Base-by-base conservation (phyloP, 2,888 invertebrate genomes). In the Nasonia oneida region DNA sequence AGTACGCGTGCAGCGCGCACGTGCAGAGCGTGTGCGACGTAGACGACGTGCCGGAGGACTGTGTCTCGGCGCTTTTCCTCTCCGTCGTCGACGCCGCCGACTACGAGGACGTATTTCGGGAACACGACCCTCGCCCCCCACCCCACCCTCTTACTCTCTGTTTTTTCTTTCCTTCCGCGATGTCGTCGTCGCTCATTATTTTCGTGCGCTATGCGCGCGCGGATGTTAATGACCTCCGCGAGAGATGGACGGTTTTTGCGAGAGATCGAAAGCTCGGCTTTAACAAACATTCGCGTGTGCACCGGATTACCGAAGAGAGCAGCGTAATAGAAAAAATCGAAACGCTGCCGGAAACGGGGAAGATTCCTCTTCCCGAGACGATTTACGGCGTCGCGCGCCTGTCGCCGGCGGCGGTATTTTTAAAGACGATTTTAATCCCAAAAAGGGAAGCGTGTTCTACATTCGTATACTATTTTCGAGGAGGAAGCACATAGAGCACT, bases 301-400 rank as follows among this genome's bases (percentile, higher is more conserved):
- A 47, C 12, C 2, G 12, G 47, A 47, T 47, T 10, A 47, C 12
- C 12, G 12, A 47, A 47, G 47, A 47, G 10, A 47, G 42, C 8
- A 47, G 4, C 12, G 47, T 12, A 47, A 74, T 74, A 78, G 64
- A 75, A 70, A 70, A 64, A 15, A 14, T 10, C 29, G 15, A 37
- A 23, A 14, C 71, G 67, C 29, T 37, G 77, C 61, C 84, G 85
- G 76, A 76, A 81, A 80, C 57, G n/a, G 57, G 33, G 42, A 64
- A 53, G 18, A 47, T 37, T 73, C 47, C 70, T 61, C 50, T 61
- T 0, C 5, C 47, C 53, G 53, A 12, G 50, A 53, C 33, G 29
- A 15, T 57, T 57, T 61, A 42, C 39, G 70, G 50, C 61, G 61
- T 47, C 50, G 12, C 12, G 18, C 50, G 71, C 53, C 50, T 53